Base-by-base conservation (phyloP, 1,140 invertebrate species). In the Pseudomyrmex sp. region DNA sequence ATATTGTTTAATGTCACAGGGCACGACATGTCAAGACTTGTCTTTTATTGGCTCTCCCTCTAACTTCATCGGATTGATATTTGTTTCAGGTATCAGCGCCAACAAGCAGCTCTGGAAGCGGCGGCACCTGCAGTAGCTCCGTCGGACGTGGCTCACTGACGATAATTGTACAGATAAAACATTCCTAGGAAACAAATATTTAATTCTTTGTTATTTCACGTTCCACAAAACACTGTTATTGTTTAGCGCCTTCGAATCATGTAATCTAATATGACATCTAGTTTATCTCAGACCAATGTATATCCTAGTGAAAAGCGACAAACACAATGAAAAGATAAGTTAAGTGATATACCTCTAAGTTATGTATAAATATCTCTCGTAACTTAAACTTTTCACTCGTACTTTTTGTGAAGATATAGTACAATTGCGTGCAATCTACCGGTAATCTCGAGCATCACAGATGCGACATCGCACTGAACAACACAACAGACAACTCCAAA, bases 81-180 rank as follows among this genome's bases (percentile, higher is more conserved):
- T 75, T 89, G 50, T 84, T 89, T 59, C 58, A 92, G 92, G 66
- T 91, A 92, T 76, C 91, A 92, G 72, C 83, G 70, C 13, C 85
- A 89, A 68, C 84, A 90, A 62, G 65, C 59, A 73, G 5, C 77
- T 68, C 18, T 80, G 44, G 23, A 79, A 66, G 76, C 63, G 77
- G 18, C 85, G 77, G 18, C 85, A 18, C 80, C 65, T 15, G 5
- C 35, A 8, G 35, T 35, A 4, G 4, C 46, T 4, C 0, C 80
- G 15, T 35, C 59, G 44, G 44, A 59, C 12, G 20, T 44, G 26
- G 44, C 54, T 80, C 76, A 80, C n/a, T 80, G 61, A 87, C 26
- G 50, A 59, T 59, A 90, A 91, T 76, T 75, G 59, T 84, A 72
- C 61, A 73, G 62, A 85, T 75, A 23, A 35, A 35, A 83, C 86